Evolutionary conservation across 2,113 vertebrate species (phyloP).

Genomic region (Fregetta grallaria): DNA sequence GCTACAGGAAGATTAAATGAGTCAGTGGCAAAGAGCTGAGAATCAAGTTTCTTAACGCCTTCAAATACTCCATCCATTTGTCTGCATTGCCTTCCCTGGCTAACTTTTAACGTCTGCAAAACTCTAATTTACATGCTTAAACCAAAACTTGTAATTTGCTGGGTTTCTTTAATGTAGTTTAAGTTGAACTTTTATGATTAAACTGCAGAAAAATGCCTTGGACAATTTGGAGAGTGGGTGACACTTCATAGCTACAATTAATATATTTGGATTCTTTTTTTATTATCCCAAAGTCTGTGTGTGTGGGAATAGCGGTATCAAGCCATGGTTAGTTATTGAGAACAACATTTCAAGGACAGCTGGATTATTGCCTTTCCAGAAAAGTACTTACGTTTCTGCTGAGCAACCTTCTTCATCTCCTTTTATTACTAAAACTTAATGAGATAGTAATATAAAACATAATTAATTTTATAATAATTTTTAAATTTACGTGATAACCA

Average conservation of each 20-base stretch:
- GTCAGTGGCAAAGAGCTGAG: neutral
- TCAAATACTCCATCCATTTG: neutral
- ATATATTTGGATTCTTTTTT: neutral
- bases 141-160: neutral
- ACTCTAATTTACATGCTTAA: neutral
- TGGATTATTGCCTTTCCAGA: neutral
- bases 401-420: neutral
- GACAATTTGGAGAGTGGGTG: neutral
- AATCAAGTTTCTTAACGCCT: neutral
- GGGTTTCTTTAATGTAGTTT: neutral
- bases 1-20: neutral
- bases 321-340: neutral
- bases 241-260: neutral
- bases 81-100: neutral
- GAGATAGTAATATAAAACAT: neutral
- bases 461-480: neutral
- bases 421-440: conserved; percentile 5
- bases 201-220: neutral
- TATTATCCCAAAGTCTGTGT: neutral
- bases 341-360: conserved; percentile 4
- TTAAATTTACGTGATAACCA: neutral
- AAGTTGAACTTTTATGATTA: neutral
- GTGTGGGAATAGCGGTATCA: neutral
- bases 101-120: neutral
- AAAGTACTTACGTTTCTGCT: neutral